Evolutionary conservation across 2,113 vertebrate species (phyloP).

Genomic region (Pangasianodon gigas): DNA sequence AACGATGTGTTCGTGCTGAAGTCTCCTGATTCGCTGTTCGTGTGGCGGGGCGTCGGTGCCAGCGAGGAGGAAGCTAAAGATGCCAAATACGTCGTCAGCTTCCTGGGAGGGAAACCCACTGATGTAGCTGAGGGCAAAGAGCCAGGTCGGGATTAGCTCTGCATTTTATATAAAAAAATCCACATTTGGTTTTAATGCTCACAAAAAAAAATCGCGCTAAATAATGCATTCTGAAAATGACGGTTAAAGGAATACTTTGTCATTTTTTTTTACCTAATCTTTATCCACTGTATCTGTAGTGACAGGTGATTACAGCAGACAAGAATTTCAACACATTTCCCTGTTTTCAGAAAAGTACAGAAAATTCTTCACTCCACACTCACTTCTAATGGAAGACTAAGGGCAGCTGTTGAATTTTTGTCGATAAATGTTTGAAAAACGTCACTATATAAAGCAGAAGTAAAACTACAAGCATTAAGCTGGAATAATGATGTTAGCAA

Average conservation of each 20-base stretch:
- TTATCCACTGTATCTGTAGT: not conserved
- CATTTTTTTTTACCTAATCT: not conserved
- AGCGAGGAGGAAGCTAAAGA: slow-evolving; percentile 63
- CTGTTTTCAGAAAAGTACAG: not conserved
- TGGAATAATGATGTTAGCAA: not conserved
- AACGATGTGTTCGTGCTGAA: slow-evolving; percentile 78
- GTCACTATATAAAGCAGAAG: not conserved
- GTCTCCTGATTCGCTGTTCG: slow-evolving; percentile 42
- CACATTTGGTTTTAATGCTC: not conserved
- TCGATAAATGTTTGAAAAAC: not conserved
- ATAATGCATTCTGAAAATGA: not conserved
- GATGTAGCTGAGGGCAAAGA: slow-evolving; percentile 69
- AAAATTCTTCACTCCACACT: not conserved
- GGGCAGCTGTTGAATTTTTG: not conserved
- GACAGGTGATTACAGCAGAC: not conserved
- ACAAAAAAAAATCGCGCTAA: not conserved
- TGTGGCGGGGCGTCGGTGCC: slow-evolving; percentile 73
- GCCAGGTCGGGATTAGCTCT: slow-evolving; percentile 63
- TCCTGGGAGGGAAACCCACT: slow-evolving; percentile 65
- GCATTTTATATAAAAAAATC: not conserved
- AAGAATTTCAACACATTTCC: not conserved
- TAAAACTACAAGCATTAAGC: not conserved
- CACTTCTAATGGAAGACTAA: not conserved
- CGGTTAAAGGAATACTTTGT: not conserved
- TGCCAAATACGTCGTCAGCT: slow-evolving; percentile 61